Evolutionary conservation across 2,888 invertebrate species (phyloP).

Genomic region (Tuta absoluta): DNA sequence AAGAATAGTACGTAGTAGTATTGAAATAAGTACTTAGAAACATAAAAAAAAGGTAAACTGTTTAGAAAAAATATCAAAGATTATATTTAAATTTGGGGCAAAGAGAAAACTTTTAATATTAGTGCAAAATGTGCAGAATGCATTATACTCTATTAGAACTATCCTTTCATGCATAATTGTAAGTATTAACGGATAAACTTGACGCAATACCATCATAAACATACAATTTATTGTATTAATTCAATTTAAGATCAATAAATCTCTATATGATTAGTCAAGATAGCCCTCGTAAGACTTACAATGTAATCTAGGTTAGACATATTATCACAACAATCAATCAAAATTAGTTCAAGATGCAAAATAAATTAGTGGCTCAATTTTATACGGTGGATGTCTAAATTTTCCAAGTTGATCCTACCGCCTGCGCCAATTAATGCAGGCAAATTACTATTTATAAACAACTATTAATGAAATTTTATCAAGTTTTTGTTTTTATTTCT

Average conservation of each 20-base stretch:
- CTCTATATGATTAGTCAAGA: background rate
- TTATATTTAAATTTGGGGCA: background rate
- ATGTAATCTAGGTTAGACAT: background rate
- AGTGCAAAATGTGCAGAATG: conserved; percentile 5
- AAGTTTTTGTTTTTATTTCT: too few relatives aligned
- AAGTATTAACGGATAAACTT: background rate
- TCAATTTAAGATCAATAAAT: background rate
- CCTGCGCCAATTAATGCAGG: background rate
- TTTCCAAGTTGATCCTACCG: background rate
- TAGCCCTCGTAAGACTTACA: background rate
- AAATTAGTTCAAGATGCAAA: background rate
- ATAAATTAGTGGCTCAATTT: background rate
- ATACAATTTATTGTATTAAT: too few relatives aligned
- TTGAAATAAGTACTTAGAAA: background rate
- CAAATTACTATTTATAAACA: too few relatives aligned
- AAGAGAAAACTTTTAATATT: background rate
- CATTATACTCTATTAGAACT: background rate
- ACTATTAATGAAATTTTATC: too few relatives aligned
- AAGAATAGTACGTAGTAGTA: background rate
- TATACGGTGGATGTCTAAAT: background rate
- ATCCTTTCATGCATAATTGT: background rate
- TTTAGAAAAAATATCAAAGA: background rate
- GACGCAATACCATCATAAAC: too few relatives aligned
- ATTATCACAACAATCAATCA: background rate
- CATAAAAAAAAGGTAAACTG: background rate